These are phyloP conservation scores for Ormyrus thymus DNA, from an alignment of 2,888 invertebrate genomes.

Conservation along the genomic window DNA sequence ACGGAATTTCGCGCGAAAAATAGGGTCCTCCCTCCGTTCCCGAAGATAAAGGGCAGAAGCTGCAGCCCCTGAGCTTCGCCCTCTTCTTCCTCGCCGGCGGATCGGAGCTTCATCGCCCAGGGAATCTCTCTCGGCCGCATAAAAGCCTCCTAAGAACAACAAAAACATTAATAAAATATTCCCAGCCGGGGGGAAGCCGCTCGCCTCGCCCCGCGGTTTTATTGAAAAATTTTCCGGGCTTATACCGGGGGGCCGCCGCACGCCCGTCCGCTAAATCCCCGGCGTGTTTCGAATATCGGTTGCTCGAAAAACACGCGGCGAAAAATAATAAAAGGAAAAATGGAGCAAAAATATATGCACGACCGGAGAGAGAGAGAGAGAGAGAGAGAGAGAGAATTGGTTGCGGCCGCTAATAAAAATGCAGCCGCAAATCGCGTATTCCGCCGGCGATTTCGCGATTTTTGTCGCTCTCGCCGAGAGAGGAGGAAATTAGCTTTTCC, in stretches of 20 bases:
- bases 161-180: constrained; percentile 27
- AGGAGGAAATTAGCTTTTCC: constrained; percentile 13
- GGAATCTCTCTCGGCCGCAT: background rate
- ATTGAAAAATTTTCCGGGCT: constrained; percentile 13
- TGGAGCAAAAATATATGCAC: background rate
- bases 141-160: background rate
- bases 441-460: constrained; percentile 13
- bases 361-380: background rate
- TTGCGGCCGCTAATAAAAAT: constrained; percentile 24
- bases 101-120: background rate
- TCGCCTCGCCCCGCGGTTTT: background rate
- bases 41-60: no score
- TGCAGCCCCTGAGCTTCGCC: no score
- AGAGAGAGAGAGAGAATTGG: background rate
- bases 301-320: background rate
- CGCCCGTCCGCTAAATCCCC: constrained; percentile 19
- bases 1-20: no score
- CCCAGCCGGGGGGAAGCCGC: background rate
- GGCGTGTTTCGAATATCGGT: constrained; percentile 38
- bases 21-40: no score
- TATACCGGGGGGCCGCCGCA: background rate
- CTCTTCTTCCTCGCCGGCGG: no score
- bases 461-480: constrained; percentile 13
- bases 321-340: constrained; percentile 14
- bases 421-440: constrained; percentile 16